phyloP scores from a whole-genome alignment of 2,888 invertebrate genomes.

The Chironomus tentans region DNA sequence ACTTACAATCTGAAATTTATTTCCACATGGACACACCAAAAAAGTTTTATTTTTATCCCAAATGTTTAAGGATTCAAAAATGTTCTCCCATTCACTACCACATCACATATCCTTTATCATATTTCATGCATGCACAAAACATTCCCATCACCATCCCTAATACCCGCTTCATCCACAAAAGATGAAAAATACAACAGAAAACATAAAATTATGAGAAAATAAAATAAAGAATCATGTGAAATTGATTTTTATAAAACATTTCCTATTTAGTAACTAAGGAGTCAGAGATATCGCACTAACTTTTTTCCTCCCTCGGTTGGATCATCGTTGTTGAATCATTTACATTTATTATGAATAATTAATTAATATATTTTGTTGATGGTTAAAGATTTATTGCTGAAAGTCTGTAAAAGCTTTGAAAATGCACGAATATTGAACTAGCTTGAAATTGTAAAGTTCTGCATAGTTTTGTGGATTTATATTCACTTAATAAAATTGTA shows the following conservation, averaged over 20 bases:
- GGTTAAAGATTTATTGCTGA: too few relatives aligned
- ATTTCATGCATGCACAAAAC: not conserved
- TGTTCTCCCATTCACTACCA: not conserved
- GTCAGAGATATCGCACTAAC: constrained; percentile 26
- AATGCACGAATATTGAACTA: too few relatives aligned
- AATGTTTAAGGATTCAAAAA: too few relatives aligned
- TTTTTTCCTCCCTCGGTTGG: constrained; percentile 20
- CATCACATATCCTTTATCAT: not conserved
- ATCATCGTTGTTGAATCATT: constrained; percentile 9
- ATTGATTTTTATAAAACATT: not conserved
- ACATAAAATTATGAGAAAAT: not conserved
- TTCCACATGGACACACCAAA: too few relatives aligned
- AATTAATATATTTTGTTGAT: not conserved
- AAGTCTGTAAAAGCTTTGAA: too few relatives aligned
- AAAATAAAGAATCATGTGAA: not conserved
- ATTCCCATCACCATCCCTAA: not conserved
- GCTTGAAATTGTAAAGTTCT: too few relatives aligned
- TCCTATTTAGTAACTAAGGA: constrained; percentile 15
- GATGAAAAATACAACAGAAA: not conserved
- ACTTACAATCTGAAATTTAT: too few relatives aligned
- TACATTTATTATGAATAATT: not conserved
- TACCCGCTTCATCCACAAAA: not conserved
- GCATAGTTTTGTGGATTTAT: too few relatives aligned
- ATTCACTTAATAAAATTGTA: too few relatives aligned
- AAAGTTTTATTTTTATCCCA: too few relatives aligned